Percentiles rank a stretch among this genome's conserved stretches.
phyloP scores from a whole-genome alignment of 2,888 invertebrate species.

The Taphrorychus bicolor region DNA sequence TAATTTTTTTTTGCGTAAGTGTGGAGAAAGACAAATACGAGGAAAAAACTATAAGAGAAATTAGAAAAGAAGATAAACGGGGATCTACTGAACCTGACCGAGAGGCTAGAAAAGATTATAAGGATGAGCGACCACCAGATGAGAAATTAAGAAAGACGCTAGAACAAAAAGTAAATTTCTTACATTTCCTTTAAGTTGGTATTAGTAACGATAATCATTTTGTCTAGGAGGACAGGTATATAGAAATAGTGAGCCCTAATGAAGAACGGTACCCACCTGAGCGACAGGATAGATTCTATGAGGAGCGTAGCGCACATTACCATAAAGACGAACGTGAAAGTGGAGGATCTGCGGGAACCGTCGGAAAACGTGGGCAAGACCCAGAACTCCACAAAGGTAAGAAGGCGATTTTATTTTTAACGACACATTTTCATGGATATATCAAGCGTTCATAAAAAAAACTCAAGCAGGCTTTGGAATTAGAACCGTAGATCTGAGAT shows the following conservation, averaged over 20 bases:
- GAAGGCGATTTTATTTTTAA: too few species aligned
- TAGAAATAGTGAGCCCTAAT: conserved; percentile 57
- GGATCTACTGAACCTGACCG: conserved; percentile 65
- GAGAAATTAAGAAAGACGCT: conserved; percentile 44
- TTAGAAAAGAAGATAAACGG: conserved; percentile 65
- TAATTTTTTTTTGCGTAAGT: too few species aligned
- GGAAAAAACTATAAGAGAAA: conserved; percentile 49
- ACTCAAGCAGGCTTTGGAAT: too few species aligned
- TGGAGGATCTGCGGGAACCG: conserved; percentile 62
- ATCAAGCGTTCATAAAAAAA: too few species aligned
- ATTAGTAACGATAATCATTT: neutral
- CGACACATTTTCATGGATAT: too few species aligned
- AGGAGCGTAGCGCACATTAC: conserved; percentile 56
- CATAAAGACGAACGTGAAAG: conserved; percentile 64
- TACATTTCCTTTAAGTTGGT: neutral
- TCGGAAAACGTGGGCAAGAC: conserved; percentile 64
- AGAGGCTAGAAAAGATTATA: conserved; percentile 62
- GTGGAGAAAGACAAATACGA: conserved; percentile 31
- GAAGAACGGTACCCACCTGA: conserved; percentile 50
- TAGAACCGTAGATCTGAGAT: too few species aligned
- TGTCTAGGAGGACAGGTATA: conserved; percentile 63
- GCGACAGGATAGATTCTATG: conserved; percentile 63
- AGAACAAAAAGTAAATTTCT: conserved; percentile 53
- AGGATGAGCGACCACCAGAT: conserved; percentile 6
- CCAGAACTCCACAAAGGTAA: conserved; percentile 70